Evolutionary conservation across 2,888 invertebrate species (phyloP).

Genomic region (Dastarcus helophoroides): DNA sequence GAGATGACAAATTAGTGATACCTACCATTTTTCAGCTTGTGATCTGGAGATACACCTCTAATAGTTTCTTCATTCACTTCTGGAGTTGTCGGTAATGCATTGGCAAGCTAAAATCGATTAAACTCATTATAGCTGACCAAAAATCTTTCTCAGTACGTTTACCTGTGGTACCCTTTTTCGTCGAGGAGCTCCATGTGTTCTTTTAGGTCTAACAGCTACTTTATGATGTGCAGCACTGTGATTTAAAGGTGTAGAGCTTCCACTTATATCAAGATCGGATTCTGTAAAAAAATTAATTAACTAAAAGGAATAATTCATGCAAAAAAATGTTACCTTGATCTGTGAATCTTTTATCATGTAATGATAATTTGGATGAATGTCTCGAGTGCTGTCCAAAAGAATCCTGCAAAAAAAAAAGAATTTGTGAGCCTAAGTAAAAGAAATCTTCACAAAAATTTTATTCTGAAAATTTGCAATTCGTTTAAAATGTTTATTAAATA

Average conservation of each 20-base stretch:
- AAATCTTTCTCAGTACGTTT: constrained; percentile 7
- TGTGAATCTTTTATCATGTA: constrained; percentile 32
- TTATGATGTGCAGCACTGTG: constrained; percentile 73
- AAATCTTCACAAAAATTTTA: no score
- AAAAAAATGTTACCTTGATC: constrained; percentile 22
- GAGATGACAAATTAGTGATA: constrained; percentile 4
- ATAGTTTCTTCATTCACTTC: constrained; percentile 64
- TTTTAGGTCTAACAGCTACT: constrained; percentile 64
- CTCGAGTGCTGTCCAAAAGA: constrained; percentile 36
- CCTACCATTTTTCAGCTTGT: constrained; percentile 17
- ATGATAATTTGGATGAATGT: constrained; percentile 35
- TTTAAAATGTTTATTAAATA: no score
- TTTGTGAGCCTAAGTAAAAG: no score
- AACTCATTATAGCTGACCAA: constrained; percentile 1
- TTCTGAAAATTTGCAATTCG: no score
- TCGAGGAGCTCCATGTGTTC: constrained; percentile 62
- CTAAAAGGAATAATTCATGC: background rate
- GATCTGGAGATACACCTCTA: constrained; percentile 53
- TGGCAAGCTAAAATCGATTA: constrained; percentile 39
- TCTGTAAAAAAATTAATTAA: constrained; percentile 19
- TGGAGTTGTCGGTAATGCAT: constrained; percentile 58
- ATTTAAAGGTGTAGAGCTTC: constrained; percentile 52
- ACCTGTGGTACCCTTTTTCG: constrained; percentile 49
- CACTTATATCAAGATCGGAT: constrained; percentile 37
- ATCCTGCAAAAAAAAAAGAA: constrained; percentile 28